Evolutionary conservation across 1,140 invertebrate species (phyloP).

Genomic region (Vanessa tameamea): DNA sequence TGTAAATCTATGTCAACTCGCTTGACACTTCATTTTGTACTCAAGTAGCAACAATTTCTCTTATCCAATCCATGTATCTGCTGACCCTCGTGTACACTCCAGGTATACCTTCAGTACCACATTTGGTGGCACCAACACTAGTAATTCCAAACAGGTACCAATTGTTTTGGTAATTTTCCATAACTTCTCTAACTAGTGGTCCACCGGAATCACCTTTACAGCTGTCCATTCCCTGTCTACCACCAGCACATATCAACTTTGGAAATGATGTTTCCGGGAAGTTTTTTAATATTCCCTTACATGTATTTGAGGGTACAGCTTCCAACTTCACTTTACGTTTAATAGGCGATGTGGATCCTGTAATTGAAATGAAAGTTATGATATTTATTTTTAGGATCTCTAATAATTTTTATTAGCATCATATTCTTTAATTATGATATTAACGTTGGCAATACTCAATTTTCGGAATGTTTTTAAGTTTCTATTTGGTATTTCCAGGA

Average conservation of each 20-base stretch:
- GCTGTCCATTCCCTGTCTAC: slow-evolving; percentile 43
- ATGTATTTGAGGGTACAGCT: slow-evolving; percentile 41
- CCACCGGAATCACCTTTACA: slow-evolving; percentile 57
- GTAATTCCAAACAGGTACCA: slow-evolving; percentile 80
- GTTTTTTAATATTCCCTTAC: slow-evolving; percentile 24
- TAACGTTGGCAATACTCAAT: too few species aligned
- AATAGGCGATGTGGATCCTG: slow-evolving; percentile 43
- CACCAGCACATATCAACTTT: slow-evolving; percentile 78
- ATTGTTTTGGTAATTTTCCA: slow-evolving; percentile 49
- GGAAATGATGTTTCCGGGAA: slow-evolving; percentile 2
- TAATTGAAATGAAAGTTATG: slow-evolving; percentile 24
- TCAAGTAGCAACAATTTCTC: slow-evolving; percentile 12
- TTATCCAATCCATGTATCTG: slow-evolving; percentile 81
- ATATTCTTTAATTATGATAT: too few species aligned
- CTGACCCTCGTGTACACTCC: slow-evolving; percentile 79
- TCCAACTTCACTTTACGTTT: slow-evolving; percentile 50
- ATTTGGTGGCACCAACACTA: slow-evolving; percentile 77
- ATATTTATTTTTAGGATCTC: background rate
- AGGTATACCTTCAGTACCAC: slow-evolving; percentile 74
- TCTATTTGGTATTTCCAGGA: too few species aligned
- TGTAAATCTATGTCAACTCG: background rate
- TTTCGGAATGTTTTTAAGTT: too few species aligned
- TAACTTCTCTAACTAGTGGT: slow-evolving; percentile 57
- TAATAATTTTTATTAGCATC: background rate
- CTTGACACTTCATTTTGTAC: background rate